Percentiles rank a stretch among this genome's conserved stretches.
phyloP scores from a whole-genome alignment of 2,113 vertebrate genomes.

The Oncorhynchus gorbuscha region DNA sequence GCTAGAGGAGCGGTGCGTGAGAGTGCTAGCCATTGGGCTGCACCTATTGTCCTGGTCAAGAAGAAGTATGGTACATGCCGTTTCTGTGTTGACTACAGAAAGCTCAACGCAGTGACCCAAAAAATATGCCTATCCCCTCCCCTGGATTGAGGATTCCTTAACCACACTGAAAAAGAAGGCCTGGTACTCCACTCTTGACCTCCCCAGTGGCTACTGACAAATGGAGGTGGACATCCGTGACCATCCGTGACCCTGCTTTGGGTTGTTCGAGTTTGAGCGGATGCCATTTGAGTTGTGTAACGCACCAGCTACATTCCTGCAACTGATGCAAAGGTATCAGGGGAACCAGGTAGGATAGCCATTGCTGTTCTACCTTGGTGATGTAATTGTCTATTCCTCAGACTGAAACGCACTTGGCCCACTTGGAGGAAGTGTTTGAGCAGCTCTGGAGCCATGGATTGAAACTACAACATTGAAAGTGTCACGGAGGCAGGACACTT shows the following conservation, averaged over 20 bases:
- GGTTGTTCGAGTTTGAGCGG: too few species aligned
- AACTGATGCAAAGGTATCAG: neutral
- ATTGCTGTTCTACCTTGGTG: neutral
- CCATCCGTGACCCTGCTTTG: neutral
- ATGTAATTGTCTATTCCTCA: neutral
- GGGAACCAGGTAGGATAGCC: neutral
- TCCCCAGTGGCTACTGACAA: neutral
- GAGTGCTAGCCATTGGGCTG: neutral
- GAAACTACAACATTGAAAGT: neutral
- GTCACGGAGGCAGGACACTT: neutral
- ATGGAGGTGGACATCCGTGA: neutral
- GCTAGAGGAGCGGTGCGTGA: neutral
- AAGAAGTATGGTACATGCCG: neutral
- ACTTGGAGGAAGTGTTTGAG: too few species aligned
- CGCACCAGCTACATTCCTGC: neutral
- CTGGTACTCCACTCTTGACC: neutral
- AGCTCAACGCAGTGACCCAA: neutral
- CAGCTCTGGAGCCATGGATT: too few species aligned
- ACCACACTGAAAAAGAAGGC: neutral
- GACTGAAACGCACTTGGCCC: too few species aligned
- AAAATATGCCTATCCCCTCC: too few species aligned
- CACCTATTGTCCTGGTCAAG: neutral
- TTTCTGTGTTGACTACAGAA: neutral
- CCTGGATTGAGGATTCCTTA: neutral
- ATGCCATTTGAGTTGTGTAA: slow-evolving; percentile 1